phyloP scores from a whole-genome alignment of 2,797 vertebrate genomes.

The Eulemur albifrons region DNA sequence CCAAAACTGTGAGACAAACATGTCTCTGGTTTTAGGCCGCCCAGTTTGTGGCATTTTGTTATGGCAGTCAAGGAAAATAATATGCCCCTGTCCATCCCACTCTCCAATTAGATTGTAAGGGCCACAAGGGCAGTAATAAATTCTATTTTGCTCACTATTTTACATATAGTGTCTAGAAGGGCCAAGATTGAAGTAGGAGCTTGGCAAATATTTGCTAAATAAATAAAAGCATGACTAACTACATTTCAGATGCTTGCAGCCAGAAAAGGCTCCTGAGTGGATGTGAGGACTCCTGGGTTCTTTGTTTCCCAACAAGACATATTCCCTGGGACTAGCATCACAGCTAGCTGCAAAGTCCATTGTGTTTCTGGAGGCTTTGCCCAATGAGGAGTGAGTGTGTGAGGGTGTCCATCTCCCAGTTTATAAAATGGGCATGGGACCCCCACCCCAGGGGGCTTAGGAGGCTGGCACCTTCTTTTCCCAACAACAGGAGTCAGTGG shows the following conservation, averaged over 20 bases:
- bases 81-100: neutral
- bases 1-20: neutral
- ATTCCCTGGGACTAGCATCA: neutral
- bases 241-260: neutral
- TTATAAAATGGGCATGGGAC: neutral
- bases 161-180: neutral
- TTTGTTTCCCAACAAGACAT: neutral
- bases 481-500: neutral
- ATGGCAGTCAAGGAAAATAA: neutral
- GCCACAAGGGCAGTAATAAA: neutral
- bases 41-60: neutral
- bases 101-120: neutral
- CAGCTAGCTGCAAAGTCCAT: neutral
- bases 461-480: neutral
- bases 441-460: neutral
- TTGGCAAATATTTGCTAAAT: neutral
- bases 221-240: neutral
- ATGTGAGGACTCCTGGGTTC: neutral
- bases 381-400: too few relatives aligned
- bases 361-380: neutral
- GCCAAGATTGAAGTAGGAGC: neutral
- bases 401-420: neutral
- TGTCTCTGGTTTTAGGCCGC: neutral
- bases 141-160: neutral
- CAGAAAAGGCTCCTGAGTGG: neutral